Base-by-base conservation (phyloP, 2,113 vertebrate species). In the Hymenochirus boettgeri region DNA sequence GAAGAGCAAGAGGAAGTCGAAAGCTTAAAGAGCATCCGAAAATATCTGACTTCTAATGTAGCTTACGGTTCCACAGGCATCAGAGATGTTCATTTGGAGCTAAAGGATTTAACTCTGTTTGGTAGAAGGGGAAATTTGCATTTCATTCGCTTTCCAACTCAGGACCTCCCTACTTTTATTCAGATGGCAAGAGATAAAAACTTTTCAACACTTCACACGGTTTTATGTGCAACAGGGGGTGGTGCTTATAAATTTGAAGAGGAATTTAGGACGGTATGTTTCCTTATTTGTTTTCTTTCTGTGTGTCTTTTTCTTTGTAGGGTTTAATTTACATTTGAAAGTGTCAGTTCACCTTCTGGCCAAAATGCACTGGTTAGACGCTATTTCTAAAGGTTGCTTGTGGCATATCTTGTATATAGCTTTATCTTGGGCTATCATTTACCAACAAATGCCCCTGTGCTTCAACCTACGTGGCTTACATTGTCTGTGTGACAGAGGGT, bases 1-100 rank as follows among this genome's bases (percentile, higher is more conserved):
- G 89, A 90, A 57, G 89, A 90, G 57, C 87, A 90, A 73, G 89
- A 90, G 52, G 89, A 90, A 31, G 89, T 90, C n/a, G 89, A 90
- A 74, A 90, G 89, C 64, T 70, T 90, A 74, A 90, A 90, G 76
- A 90, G 89, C 73, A 90, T 90, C 70, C 88, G 88, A 65, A 90
- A 85, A 42, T 90, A 90, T 5, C 69, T 90, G 79, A 89, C 86
- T 54, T 90, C 89, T 55, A 90, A 90, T 0, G 81, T 90, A n/a
- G 89, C 89, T 17, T 90, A 90, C 17, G 88, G 89, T 45, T 89
- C 88, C 70, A 90, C 89, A 0, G 89, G 89, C 64, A 85, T 90
- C 65, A 82, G 89, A 39, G 89, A 90, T 17, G 87, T 89, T 39
- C 89, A 90, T 65, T 81, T 90, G 31, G 88, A 90, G 75, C 76